A percentile compares a stretch with the other conserved stretches of the same genome.
Conservation (phyloP, 2,113 vertebrate species). For the Acanthisitta chloris region DNA sequence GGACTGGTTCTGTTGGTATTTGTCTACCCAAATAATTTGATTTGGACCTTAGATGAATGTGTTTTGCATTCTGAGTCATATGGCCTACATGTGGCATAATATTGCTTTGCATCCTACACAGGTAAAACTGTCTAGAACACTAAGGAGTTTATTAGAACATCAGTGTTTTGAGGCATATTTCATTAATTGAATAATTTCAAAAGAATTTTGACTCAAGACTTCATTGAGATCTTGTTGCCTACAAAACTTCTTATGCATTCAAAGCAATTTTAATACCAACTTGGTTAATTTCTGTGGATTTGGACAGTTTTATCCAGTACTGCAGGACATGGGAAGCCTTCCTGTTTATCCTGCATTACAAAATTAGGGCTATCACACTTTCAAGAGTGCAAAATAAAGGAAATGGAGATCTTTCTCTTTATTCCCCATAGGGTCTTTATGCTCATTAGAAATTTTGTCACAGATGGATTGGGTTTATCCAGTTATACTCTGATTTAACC, state of each 20-base stretch:
- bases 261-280: background rate
- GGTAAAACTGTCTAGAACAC: background rate
- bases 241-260: background rate
- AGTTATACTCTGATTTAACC: background rate
- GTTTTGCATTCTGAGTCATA: background rate
- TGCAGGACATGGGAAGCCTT: background rate
- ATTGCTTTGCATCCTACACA: background rate
- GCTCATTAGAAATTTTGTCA: background rate
- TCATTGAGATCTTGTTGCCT: background rate
- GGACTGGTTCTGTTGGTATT: background rate
- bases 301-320: background rate
- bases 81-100: background rate
- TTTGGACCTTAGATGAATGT: accelerated
- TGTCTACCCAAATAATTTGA: background rate
- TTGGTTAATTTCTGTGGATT: background rate
- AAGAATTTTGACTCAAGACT: background rate
- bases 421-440: background rate
- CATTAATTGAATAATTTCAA: background rate
- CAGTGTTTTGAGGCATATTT: background rate
- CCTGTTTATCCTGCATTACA: background rate
- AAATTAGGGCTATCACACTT: background rate
- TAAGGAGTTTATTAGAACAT: background rate
- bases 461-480: background rate
- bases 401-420: background rate
- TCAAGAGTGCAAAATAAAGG: background rate